Percentiles rank a stretch among this genome's conserved stretches.
phyloP scores from a whole-genome alignment of 2,888 invertebrate species.

The Troilus luridus region DNA sequence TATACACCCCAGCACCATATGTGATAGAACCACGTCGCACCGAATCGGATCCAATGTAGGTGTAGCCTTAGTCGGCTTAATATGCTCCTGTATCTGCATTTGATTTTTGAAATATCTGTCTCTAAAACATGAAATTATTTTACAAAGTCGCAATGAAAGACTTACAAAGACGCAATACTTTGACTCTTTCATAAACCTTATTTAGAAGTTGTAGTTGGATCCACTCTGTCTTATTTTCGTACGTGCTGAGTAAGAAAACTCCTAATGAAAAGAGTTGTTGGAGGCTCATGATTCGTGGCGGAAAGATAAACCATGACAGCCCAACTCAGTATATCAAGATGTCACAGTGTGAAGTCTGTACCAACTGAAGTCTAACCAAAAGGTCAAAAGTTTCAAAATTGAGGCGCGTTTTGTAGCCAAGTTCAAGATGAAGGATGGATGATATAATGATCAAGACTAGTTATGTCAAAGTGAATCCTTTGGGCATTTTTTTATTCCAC shows the following conservation, averaged over 20 bases:
- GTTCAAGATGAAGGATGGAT: neutral
- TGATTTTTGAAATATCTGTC: too few relatives aligned
- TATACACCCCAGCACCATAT: too few relatives aligned
- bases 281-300: neutral
- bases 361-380: neutral
- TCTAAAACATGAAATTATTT: too few relatives aligned
- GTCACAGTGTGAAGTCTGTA: neutral
- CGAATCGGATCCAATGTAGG: too few relatives aligned
- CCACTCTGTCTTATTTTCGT: neutral
- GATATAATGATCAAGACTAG: neutral
- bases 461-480: neutral
- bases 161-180: neutral
- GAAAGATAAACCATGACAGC: slow-evolving; percentile 13
- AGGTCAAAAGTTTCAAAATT: neutral
- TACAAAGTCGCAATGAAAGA: neutral
- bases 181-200: neutral
- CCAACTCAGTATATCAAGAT: neutral
- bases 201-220: neutral
- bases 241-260: neutral
- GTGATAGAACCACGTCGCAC: too few relatives aligned
- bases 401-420: neutral
- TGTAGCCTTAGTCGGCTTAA: too few relatives aligned
- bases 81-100: too few relatives aligned
- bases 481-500: too few relatives aligned
- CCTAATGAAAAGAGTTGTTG: neutral